phyloP scores from a whole-genome alignment of 37 sponge, comb jelly and placozoan genomes.

The Amphimedon queenslandica region DNA sequence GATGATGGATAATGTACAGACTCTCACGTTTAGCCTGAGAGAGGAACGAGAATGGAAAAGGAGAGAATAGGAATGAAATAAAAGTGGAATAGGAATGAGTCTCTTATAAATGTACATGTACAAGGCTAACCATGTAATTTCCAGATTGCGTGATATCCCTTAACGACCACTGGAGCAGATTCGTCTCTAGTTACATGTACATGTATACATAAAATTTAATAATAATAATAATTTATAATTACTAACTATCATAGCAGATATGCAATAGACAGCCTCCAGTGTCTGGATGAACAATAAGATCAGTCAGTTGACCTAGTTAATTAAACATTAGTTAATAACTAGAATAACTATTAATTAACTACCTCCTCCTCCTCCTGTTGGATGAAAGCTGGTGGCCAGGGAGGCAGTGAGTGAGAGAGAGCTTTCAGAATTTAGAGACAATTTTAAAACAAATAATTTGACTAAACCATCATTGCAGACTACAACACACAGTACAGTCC shows the following conservation, averaged over 20 bases:
- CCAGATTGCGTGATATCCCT: too few species aligned
- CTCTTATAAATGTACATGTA: too few species aligned
- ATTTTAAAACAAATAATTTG: not conserved
- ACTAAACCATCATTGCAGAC: not conserved
- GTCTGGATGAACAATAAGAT: conserved; percentile 36
- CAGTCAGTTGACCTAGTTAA: conserved; percentile 22
- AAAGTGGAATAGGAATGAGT: too few species aligned
- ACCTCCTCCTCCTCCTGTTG: not conserved
- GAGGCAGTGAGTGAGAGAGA: not conserved
- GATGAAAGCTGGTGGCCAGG: not conserved
- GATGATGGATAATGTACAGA: not conserved
- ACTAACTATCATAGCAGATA: conserved; percentile 42
- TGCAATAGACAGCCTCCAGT: conserved; percentile 63
- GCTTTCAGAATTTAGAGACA: not conserved
- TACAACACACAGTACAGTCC: not conserved
- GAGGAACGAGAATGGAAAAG: too few species aligned
- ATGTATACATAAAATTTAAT: not conserved
- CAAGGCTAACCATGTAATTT: too few species aligned
- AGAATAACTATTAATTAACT: not conserved
- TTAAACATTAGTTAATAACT: not conserved
- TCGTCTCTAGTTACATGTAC: not conserved
- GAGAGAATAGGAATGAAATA: too few species aligned
- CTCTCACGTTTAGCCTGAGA: not conserved
- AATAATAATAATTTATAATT: not conserved
- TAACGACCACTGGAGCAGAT: not conserved